Percentiles rank a stretch among this genome's conserved stretches.
phyloP scores from a whole-genome alignment of 2,888 invertebrate genomes.

The Drosophila vallismaia region DNA sequence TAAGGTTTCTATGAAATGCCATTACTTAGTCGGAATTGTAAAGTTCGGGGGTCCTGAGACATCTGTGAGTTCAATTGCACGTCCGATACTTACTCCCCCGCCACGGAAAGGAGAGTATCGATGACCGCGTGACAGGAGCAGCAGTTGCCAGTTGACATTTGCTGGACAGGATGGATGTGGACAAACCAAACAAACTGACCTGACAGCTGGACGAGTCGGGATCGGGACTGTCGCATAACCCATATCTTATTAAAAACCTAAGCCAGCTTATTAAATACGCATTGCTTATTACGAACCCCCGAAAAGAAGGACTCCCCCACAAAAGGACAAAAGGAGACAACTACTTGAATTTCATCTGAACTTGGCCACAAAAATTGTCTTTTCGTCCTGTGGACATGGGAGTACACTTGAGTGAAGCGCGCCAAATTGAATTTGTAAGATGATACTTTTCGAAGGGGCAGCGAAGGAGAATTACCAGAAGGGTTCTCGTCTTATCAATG shows the following conservation, averaged over 20 bases:
- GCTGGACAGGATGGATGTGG: conserved; percentile 16
- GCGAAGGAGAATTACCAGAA: conserved; percentile 22
- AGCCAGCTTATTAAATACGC: conserved; percentile 73
- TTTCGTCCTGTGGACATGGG: conserved; percentile 59
- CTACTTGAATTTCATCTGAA: conserved; percentile 78
- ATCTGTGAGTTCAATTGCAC: conserved; percentile 34
- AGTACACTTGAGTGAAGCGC: conserved; percentile 80
- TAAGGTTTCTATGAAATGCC: conserved; percentile 32
- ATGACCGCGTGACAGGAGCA: conserved; percentile 67
- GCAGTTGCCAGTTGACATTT: conserved; percentile 44
- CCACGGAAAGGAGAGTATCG: conserved; percentile 68
- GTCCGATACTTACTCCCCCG: conserved; percentile 7
- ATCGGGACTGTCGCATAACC: conserved; percentile 47
- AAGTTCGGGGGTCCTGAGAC: conserved; percentile 18
- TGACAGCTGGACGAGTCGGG: conserved; percentile 77
- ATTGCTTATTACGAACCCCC: conserved; percentile 56
- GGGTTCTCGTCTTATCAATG: conserved; percentile 64
- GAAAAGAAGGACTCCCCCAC: conserved; percentile 49
- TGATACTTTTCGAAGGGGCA: conserved; percentile 68
- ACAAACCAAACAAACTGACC: conserved; percentile 26
- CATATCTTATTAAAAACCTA: conserved; percentile 75
- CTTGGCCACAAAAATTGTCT: conserved; percentile 58
- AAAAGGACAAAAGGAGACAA: conserved; percentile 44
- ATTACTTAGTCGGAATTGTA: conserved; percentile 19
- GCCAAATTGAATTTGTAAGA: conserved; percentile 81